Conservation (phyloP, 2,797 vertebrate species). For the Coluber constrictor region DNA sequence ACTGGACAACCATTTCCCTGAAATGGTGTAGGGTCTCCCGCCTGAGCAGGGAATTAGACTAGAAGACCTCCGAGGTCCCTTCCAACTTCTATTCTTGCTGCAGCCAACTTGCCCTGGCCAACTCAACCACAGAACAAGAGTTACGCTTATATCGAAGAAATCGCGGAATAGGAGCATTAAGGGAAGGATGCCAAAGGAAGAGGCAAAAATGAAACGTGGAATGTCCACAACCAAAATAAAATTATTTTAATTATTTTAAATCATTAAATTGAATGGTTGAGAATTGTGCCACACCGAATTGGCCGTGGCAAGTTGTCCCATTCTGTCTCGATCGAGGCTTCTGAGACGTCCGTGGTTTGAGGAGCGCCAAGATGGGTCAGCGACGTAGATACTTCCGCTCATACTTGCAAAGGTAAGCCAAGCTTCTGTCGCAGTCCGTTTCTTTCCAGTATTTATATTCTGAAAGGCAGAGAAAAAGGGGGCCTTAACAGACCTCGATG, state of each 20-base stretch:
- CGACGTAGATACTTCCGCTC: neutral
- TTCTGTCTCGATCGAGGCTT: neutral
- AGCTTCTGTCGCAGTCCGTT: accelerated
- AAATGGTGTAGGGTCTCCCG: too few relatives aligned
- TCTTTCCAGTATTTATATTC: neutral
- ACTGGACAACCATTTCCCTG: too few relatives aligned
- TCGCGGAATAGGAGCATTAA: neutral
- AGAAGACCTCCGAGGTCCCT: too few relatives aligned
- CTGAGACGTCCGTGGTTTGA: neutral
- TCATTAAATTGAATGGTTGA: neutral
- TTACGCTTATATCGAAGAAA: neutral
- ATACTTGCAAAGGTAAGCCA: neutral
- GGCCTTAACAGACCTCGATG: neutral
- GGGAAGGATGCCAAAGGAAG: neutral
- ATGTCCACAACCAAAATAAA: neutral
- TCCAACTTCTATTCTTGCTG: too few relatives aligned
- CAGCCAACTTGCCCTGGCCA: too few relatives aligned
- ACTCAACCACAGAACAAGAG: neutral
- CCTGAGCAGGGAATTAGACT: too few relatives aligned
- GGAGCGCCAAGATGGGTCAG: neutral
- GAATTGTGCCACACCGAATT: neutral
- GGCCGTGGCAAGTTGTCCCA: too few relatives aligned
- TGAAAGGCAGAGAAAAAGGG: neutral
- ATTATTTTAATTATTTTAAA: neutral
- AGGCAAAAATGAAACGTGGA: too few relatives aligned